Evolutionary conservation across 2,797 vertebrate species (phyloP), one percentile per base, ranked within the genome.

Genomic region (Rhynchonycteris naso): DNA sequence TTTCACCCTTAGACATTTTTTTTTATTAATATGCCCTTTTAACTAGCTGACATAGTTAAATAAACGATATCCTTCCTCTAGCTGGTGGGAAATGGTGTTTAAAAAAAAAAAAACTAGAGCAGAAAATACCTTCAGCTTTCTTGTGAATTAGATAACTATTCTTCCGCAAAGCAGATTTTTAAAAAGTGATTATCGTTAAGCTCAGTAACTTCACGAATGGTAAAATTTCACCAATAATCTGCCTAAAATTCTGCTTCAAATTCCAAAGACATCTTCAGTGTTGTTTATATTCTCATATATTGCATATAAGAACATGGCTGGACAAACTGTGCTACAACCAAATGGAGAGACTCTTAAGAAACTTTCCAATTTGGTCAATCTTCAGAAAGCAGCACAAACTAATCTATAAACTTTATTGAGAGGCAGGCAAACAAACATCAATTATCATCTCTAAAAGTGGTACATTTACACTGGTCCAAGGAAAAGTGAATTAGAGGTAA

Each of bases 11-110:
- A 65, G 87, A 72, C 79, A 88, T 91, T 58, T 81, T 83, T 69
- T 85, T 75, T 80, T 88, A 95, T 93, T 94, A 82, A 87, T 38
- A 75, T 82, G n/a, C 18, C 22, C 90, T 88, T 91, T 91, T 86
- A 93, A 96, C 72, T 68, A 71, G 69, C 91, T 89, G 83, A 61
- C 83, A 85, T 12, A 13, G 13, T 85, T 76, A 95, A 95, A 71
- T 65, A 92, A 90, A 76, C 68, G 50, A 38, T 52, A 87, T 50
- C 8, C 43, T 76, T 83, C 10, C 24, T 28, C 13, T 35, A 28
- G 4, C 10, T 50, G 9, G 19, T 7, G 33, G 63, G 14, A 28
- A 38, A 16, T 4, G 3, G 24, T 26, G 24, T 54, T 61, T 79
- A 26, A 19, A 74, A 26, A 75, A 76, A 75, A 76, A 52, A 85